A percentile compares a stretch with the other conserved stretches of the same genome.
These are phyloP conservation scores for Oasisia sp. DNA, from an alignment of 2,888 invertebrate genomes.

Conservation along the genomic window DNA sequence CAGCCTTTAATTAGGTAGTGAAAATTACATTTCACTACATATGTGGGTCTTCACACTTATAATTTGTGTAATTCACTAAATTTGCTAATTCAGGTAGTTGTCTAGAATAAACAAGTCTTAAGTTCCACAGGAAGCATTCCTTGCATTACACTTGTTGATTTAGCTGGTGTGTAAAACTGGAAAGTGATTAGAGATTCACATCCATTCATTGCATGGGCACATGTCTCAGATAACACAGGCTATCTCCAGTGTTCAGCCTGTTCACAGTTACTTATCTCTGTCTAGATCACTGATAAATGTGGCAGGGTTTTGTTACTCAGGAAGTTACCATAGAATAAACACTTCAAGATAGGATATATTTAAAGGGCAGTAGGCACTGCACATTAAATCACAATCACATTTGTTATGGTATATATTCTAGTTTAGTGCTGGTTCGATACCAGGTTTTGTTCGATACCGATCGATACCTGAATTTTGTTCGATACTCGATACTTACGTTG, in stretches of 20 bases:
- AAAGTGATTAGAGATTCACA: background rate
- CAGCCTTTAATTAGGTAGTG: background rate
- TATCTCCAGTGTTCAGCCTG: background rate
- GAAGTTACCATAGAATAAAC: background rate
- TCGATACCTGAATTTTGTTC: too few species aligned
- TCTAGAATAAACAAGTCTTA: background rate
- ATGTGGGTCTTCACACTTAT: background rate
- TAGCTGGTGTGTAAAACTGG: background rate
- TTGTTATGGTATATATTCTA: too few species aligned
- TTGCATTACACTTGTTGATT: background rate
- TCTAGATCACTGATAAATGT: background rate
- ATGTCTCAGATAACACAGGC: background rate
- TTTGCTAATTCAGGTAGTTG: background rate
- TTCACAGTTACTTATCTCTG: background rate
- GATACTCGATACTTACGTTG: too few species aligned
- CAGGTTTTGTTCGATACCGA: too few species aligned
- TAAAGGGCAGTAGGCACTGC: background rate
- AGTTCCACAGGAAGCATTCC: background rate
- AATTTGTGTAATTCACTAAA: background rate
- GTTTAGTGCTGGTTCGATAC: too few species aligned
- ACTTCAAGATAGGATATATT: background rate
- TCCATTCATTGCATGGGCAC: background rate
- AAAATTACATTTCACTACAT: background rate
- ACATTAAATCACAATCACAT: too few species aligned
- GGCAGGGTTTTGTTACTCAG: background rate